Conservation (phyloP, 2,888 invertebrate genomes). For the Tiliacea aurago region DNA sequence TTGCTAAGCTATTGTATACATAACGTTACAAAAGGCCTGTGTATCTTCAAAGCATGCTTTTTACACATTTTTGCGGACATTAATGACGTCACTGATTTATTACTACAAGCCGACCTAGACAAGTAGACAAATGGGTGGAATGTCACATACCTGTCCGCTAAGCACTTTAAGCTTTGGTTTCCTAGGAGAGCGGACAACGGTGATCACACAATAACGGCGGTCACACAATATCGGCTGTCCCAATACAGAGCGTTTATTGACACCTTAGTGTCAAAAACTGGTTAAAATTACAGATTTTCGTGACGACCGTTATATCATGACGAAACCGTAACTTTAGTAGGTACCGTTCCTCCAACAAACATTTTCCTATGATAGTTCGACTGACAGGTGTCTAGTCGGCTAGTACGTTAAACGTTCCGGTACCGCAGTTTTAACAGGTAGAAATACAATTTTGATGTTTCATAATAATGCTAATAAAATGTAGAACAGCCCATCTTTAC, state of each 20-base stretch:
- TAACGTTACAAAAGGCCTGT: constrained; percentile 43
- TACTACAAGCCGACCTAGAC: not conserved
- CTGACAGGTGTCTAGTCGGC: not conserved
- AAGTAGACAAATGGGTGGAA: not conserved
- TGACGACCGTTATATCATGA: too few relatives aligned
- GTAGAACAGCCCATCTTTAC: too few relatives aligned
- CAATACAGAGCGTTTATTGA: too few relatives aligned
- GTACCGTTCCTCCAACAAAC: not conserved
- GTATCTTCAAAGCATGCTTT: constrained; percentile 5
- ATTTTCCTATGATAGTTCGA: not conserved
- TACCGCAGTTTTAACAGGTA: not conserved
- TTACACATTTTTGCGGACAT: not conserved
- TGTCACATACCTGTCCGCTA: too few relatives aligned
- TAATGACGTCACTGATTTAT: not conserved
- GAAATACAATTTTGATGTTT: not conserved
- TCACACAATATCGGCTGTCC: too few relatives aligned
- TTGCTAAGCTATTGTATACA: constrained; percentile 50
- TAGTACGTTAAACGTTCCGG: too few relatives aligned
- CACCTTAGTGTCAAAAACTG: too few relatives aligned
- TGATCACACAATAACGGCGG: too few relatives aligned
- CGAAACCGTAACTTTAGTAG: too few relatives aligned
- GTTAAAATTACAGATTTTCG: too few relatives aligned
- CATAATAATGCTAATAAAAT: too few relatives aligned
- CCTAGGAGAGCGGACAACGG: too few relatives aligned
- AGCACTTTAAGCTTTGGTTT: not conserved